These are phyloP conservation scores for Tragulus kanchil DNA, from an alignment of 2,113 vertebrate genomes.

Conservation along the genomic window DNA sequence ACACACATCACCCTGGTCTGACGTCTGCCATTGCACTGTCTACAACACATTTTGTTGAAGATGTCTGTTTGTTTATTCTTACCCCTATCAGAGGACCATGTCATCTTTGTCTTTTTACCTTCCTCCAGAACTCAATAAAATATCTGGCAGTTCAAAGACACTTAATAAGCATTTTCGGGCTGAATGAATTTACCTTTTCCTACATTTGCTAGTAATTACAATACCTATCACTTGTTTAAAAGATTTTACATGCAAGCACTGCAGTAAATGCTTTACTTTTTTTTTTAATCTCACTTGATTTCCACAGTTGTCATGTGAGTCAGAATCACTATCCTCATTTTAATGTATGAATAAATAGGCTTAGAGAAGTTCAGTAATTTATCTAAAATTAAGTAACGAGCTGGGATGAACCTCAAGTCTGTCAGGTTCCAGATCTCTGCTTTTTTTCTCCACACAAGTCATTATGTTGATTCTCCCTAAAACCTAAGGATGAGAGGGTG, in stretches of 20 bases:
- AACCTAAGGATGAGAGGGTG: neutral
- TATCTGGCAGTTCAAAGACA: neutral
- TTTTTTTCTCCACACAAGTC: neutral
- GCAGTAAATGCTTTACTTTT: conserved; percentile 11
- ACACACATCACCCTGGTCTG: neutral
- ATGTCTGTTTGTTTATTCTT: conserved; percentile 30
- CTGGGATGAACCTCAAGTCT: neutral
- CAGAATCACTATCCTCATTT: conserved; percentile 24
- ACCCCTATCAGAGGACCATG: neutral
- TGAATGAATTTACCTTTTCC: conserved; percentile 9
- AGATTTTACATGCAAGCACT: neutral
- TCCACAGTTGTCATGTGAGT: conserved; percentile 14
- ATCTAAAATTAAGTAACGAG: conserved; percentile 56
- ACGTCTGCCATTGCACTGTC: neutral
- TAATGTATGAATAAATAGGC: conserved; percentile 24
- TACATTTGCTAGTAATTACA: conserved; percentile 42
- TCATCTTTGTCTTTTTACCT: neutral
- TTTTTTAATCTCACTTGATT: conserved; percentile 53
- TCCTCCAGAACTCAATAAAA: neutral
- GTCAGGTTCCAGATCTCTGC: conserved; percentile 36
- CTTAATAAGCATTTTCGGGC: conserved; percentile 26
- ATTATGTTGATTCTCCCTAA: conserved; percentile 24
- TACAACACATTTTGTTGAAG: neutral
- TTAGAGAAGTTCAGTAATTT: conserved; percentile 33
- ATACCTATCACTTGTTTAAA: conserved; percentile 26